phyloP scores from a whole-genome alignment of 2,113 vertebrate genomes.

The Cyanocitta stelleri region DNA sequence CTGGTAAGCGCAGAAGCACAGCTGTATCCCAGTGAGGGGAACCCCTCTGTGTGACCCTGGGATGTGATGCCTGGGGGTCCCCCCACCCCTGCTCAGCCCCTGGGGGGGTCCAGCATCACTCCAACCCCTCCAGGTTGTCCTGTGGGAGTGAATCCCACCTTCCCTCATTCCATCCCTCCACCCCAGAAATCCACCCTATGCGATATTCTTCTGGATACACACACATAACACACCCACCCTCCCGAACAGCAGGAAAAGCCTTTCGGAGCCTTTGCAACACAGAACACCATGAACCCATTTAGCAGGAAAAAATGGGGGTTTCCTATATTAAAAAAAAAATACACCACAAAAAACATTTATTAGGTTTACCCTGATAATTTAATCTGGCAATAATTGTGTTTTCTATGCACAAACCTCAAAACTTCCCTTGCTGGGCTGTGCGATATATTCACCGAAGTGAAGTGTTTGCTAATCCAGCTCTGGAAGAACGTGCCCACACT shows the following conservation, averaged over 20 bases:
- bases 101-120: not conserved
- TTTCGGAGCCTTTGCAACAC: not conserved
- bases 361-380: not conserved
- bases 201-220: accelerated
- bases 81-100: not conserved
- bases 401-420: not conserved
- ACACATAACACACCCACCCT: accelerated
- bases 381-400: not conserved
- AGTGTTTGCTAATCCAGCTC: not conserved
- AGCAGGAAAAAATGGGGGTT: not conserved
- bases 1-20: not conserved
- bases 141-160: not conserved
- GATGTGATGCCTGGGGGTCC: accelerated
- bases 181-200: not conserved
- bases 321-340: not conserved
- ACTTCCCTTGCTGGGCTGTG: not conserved
- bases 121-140: accelerated
- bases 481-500: not conserved
- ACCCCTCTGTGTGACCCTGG: accelerated
- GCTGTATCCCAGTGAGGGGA: accelerated
- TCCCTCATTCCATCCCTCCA: not conserved
- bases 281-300: accelerated
- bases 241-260: not conserved
- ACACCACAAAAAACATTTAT: not conserved
- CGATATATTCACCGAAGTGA: accelerated